A percentile compares a stretch with the other conserved stretches of the same genome.
Conservation (phyloP, 2,113 vertebrate species). For the Pangasianodon gigas region DNA sequence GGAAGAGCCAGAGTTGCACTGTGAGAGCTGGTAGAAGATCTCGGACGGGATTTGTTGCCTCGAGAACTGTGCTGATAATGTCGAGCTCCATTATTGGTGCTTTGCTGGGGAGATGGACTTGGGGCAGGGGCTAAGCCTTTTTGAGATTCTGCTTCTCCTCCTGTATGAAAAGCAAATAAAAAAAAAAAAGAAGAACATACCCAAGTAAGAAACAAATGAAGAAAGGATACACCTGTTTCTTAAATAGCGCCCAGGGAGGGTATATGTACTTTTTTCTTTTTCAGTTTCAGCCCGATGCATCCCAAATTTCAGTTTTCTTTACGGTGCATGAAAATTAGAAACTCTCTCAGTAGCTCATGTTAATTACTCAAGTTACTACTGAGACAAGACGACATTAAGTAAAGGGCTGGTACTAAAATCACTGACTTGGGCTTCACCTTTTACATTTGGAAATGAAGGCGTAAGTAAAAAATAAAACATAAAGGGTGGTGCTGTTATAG, state of each 20-base stretch:
- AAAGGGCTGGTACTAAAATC: background rate
- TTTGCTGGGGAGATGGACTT: slow-evolving; percentile 67
- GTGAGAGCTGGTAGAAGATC: slow-evolving; percentile 65
- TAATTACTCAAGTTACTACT: background rate
- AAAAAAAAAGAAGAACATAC: background rate
- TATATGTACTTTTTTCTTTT: background rate
- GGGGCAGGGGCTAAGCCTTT: slow-evolving; percentile 60
- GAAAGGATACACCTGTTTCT: slow-evolving; percentile 2
- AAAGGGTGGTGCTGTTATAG: background rate
- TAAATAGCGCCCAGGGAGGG: background rate
- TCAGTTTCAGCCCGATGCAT: background rate
- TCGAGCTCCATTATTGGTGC: slow-evolving; percentile 15
- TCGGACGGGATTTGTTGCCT: slow-evolving; percentile 73
- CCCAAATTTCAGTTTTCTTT: background rate
- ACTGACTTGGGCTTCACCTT: background rate
- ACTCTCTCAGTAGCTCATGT: background rate
- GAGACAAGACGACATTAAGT: background rate
- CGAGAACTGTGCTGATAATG: slow-evolving; percentile 67
- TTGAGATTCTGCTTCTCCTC: slow-evolving; percentile 73
- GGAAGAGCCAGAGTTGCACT: slow-evolving; percentile 59
- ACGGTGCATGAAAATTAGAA: background rate
- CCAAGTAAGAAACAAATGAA: background rate
- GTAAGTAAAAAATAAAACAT: background rate
- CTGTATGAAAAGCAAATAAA: slow-evolving; percentile 59
- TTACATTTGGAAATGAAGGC: background rate